Evolutionary conservation across 2,797 vertebrate species (phyloP), one percentile per base, ranked within the genome.

Genomic region (Catamblyrhynchus diadema): DNA sequence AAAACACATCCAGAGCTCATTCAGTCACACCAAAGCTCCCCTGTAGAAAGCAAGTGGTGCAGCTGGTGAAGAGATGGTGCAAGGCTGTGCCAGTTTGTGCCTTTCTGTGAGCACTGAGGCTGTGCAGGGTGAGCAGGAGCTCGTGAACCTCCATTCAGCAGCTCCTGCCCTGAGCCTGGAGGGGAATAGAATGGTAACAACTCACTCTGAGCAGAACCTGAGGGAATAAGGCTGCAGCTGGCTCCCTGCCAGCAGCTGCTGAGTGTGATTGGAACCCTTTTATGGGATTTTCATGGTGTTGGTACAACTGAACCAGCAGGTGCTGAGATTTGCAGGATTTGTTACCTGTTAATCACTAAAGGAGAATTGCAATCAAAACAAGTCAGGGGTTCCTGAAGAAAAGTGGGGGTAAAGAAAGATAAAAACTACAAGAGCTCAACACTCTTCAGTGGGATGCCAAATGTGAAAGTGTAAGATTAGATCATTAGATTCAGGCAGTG

Each of bases 31-130:
- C 28, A 22, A 53, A 61, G 4, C 16, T 64, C 61, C 19, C 32
- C 30, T 1, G 2, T 0, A 12, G 18, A 9, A 16, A 61, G 27
- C 8, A 30, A 33, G 15, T 5, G n/a, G 15, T 23, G 2, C 6
- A 35, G 15, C 23, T 71, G 24, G 35, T 12, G 30, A 41, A 41
- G 56, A 35, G 57, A 13, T 19, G 24, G 8, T 41, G 30, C 25
- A 12, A 41, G 5, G 14, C 35, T 37, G 35, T 37, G 8, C 48
- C 50, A 18, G 0, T 25, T 10, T 51, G 20, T 28, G 5, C 28
- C 45, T 60, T 39, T 18, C 44, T 54, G 30, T 64, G 23, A 32
- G 3, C 8, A 2, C 28, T 45, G 47, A 17, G 6, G 5, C 30
- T 53, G 53, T 10, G 24, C 39, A 89, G 42, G 41, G 2, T 9